phyloP scores from a whole-genome alignment of 2,113 vertebrate genomes.

The Callaeas wilsoni region DNA sequence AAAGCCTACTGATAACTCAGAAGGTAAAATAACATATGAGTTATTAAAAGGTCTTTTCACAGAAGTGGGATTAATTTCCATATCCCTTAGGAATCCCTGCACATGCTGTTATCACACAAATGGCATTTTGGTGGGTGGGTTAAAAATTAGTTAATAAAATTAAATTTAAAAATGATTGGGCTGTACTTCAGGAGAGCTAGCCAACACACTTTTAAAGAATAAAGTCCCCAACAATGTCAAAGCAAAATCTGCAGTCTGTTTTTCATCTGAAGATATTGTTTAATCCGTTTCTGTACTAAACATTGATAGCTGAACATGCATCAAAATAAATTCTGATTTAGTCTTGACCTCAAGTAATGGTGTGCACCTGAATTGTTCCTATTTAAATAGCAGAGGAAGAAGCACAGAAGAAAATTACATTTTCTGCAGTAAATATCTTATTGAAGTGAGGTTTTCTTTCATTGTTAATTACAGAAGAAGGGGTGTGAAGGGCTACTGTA shows the following conservation, averaged over 20 bases:
- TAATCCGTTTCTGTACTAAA: background rate
- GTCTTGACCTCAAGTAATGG: conserved; percentile 2
- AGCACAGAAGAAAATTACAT: conserved; percentile 1
- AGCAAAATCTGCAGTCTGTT: background rate
- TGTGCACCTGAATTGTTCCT: background rate
- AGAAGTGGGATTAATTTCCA: conserved; percentile 68
- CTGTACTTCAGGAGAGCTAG: conserved; percentile 5
- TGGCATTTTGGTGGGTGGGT: conserved; percentile 51
- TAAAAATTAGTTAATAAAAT: conserved; percentile 70
- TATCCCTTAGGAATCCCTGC: conserved; percentile 55
- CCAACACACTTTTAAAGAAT: conserved; percentile 6
- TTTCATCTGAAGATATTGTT: conserved; percentile 18
- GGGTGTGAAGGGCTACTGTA: background rate
- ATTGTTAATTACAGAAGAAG: conserved; percentile 33
- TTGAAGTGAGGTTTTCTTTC: background rate
- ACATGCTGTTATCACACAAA: conserved; percentile 60
- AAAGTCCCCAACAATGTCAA: background rate
- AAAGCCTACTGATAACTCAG: conserved; percentile 60
- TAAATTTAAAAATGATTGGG: conserved; percentile 54
- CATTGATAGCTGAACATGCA: background rate
- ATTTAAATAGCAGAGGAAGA: background rate
- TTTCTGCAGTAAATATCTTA: conserved; percentile 3
- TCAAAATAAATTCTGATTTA: conserved; percentile 22
- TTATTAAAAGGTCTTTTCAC: conserved; percentile 71
- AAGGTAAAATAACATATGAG: conserved; percentile 66